phyloP scores from a whole-genome alignment of 2,113 vertebrate species.

The Oenanthe melanoleuca region DNA sequence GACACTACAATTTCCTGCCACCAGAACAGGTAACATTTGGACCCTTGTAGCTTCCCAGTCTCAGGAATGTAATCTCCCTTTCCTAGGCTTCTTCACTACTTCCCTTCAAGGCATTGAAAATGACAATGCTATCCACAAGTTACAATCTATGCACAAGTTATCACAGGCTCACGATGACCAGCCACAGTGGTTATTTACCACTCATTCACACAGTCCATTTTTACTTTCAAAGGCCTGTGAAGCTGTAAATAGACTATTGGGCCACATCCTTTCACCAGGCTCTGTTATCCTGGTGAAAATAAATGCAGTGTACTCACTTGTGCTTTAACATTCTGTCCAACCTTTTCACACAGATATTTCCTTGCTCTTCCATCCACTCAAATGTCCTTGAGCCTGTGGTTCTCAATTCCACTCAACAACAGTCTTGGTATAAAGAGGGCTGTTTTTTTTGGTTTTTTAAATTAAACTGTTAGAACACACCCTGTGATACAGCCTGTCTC shows the following conservation, averaged over 20 bases:
- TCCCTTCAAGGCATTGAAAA: background rate
- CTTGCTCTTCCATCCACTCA: background rate
- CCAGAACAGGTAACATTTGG: background rate
- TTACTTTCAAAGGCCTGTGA: background rate
- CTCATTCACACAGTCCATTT: background rate
- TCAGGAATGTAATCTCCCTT: background rate
- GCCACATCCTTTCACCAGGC: background rate
- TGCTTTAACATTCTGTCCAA: background rate
- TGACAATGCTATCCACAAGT: background rate
- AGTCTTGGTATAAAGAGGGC: background rate
- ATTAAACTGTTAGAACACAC: background rate
- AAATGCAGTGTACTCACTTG: rapidly evolving
- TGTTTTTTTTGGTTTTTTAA: background rate
- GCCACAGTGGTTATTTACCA: background rate
- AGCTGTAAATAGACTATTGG: background rate
- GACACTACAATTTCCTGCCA: background rate
- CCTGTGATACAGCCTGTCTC: background rate
- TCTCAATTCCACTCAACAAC: background rate
- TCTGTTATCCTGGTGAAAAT: background rate
- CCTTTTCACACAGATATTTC: background rate
- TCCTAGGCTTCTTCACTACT: background rate
- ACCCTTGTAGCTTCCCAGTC: background rate
- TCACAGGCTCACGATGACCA: background rate
- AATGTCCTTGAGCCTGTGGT: background rate
- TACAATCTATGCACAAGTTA: background rate